phyloP scores from a whole-genome alignment of 2,113 vertebrate species.

The Sardina pilchardus region DNA sequence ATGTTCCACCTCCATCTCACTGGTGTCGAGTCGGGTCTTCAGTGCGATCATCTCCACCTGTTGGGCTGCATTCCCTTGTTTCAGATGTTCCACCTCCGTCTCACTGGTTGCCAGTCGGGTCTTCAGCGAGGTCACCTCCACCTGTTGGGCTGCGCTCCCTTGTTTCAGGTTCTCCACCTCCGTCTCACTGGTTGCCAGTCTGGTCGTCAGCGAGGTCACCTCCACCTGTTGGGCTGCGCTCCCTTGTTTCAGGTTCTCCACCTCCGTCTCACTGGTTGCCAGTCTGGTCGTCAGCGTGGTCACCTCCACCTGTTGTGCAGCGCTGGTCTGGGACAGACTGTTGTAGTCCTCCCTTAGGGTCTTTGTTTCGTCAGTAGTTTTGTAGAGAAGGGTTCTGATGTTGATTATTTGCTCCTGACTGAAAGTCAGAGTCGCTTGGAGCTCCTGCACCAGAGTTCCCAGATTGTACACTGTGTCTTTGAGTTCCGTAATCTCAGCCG shows the following conservation, averaged over 20 bases:
- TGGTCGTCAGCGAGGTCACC: no score
- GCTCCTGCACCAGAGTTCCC: neutral
- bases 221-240: no score
- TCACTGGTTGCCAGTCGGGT: neutral
- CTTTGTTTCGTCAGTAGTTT: neutral
- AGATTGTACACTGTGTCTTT: neutral
- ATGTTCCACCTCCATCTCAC: neutral
- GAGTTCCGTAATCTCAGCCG: neutral
- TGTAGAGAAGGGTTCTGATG: neutral
- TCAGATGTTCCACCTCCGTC: neutral
- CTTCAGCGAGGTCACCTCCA: neutral
- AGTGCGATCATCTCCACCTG: neutral
- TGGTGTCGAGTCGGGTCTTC: neutral
- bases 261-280: no score
- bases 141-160: no score
- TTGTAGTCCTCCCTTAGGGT: no score
- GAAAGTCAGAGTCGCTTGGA: neutral
- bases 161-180: no score
- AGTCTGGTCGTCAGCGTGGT: no score
- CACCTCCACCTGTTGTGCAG: no score
- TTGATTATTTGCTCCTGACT: neutral
- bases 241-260: no score
- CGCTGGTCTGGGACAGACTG: no score
- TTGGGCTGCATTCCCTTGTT: neutral
- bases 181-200: no score